Evolutionary conservation across 2,888 invertebrate species (phyloP), one percentile per base, ranked within the genome.

Genomic region (Acholoe squamosa): DNA sequence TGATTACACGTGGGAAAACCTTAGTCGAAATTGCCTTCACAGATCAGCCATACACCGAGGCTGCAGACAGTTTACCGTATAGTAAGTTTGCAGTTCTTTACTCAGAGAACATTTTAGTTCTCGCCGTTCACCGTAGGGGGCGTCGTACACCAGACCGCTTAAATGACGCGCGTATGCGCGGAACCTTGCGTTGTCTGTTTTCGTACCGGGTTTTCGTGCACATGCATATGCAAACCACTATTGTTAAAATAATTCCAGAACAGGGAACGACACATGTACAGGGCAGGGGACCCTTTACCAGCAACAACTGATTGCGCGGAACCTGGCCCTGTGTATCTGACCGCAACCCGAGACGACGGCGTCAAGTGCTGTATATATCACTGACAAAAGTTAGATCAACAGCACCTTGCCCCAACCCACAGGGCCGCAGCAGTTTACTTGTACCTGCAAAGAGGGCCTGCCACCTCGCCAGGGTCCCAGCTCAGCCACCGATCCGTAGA

Each of bases 291-390:
- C 33, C 80, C 33, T n/a, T 80, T 16, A 80, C 43, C 80, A n/a
- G 80, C 52, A n/a, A 86, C 86, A 54, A 86, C 25, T 86, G 86
- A 86, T 86, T 86, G 52, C 52, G 33, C 86, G 28, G 25, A 54
- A 12, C 54, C 86, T n/a, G 28, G 54, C 25, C 28, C 86, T 28
- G 86, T 86, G 33, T 54, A 86, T 54, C 54, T 28, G 86, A 0
- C 28, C 31, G 86, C 28, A 31, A 86, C 25, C 33, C 10, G 86
- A 86, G 86, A 22, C 86, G 54, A 25, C 56, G 19, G 54, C 86
- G 54, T 54, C 86, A 86, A 86, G 86, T 86, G 86, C 56, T 86
- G 86, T 86, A 86, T 86, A 86, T 86, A 86, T 86, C 86, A 19
- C 25, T 86, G 56, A 54, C 86, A 86, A 56, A 86, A 86, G 52